Evolutionary conservation across 2,797 vertebrate genomes (phyloP).

Genomic region (Cirrhinus molitorella): DNA sequence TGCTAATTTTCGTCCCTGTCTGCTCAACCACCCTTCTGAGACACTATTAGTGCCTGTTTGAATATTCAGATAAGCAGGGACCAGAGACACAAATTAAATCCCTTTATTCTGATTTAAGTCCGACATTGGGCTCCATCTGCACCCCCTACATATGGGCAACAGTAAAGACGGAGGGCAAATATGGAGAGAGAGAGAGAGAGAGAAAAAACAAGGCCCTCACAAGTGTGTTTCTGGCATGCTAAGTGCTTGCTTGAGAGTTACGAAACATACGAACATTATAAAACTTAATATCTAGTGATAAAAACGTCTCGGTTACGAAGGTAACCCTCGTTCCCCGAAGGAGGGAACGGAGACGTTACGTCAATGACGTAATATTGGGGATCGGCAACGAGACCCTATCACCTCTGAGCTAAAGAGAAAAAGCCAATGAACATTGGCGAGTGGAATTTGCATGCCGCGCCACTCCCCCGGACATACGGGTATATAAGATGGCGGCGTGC

Average conservation of each 20-base stretch:
- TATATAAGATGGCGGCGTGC: too few species aligned
- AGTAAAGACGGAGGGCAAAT: neutral
- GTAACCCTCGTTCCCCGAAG: too few species aligned
- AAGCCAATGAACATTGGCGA: too few species aligned
- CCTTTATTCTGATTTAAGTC: slow-evolving; percentile 54
- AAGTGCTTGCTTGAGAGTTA: slow-evolving; percentile 31
- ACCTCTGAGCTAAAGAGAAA: too few species aligned
- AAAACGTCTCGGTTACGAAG: too few species aligned
- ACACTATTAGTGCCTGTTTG: slow-evolving; percentile 61
- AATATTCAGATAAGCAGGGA: slow-evolving; percentile 61
- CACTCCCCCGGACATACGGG: too few species aligned
- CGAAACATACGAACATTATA: slow-evolving; percentile 41
- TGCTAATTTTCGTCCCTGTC: slow-evolving; percentile 61
- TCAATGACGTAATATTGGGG: too few species aligned
- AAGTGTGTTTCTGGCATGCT: slow-evolving; percentile 30
- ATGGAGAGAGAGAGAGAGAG: slow-evolving; percentile 7
- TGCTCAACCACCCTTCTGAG: slow-evolving; percentile 54
- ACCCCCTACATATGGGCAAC: neutral
- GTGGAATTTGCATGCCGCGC: too few species aligned
- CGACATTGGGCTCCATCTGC: slow-evolving; percentile 39
- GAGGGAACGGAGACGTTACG: too few species aligned
- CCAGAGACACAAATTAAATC: slow-evolving; percentile 47
- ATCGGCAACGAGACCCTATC: too few species aligned
- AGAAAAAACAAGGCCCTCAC: slow-evolving; percentile 24
- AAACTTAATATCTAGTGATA: slow-evolving; percentile 44